Percentiles rank a stretch among this genome's conserved stretches.
phyloP scores from a whole-genome alignment of 2,888 invertebrate species.

The Trissoscelio sp. region DNA sequence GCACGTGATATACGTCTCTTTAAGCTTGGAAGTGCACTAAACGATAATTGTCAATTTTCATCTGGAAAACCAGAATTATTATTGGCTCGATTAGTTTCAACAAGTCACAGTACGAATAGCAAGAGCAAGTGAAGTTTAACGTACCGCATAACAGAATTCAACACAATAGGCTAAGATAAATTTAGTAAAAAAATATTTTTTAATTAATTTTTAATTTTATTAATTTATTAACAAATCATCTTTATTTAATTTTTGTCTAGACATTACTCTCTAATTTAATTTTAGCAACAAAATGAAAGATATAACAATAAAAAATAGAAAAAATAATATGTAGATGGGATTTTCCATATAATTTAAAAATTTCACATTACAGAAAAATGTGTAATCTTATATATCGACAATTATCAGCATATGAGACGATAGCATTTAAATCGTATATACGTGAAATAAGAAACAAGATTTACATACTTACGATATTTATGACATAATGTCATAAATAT shows the following conservation, averaged over 20 bases:
- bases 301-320: too few relatives aligned
- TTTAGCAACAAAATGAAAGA: too few relatives aligned
- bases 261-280: too few relatives aligned
- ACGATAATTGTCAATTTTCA: slow-evolving; percentile 74
- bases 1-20: neutral
- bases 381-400: too few relatives aligned
- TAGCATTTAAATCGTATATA: slow-evolving; percentile 1
- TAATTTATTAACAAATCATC: too few relatives aligned
- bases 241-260: too few relatives aligned
- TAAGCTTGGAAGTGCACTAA: slow-evolving; percentile 68
- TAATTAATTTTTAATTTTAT: too few relatives aligned
- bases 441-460: slow-evolving; percentile 29
- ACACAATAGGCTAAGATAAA: neutral
- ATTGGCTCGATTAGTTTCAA: slow-evolving; percentile 78
- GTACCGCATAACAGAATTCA: slow-evolving; percentile 34
- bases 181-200: neutral
- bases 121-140: slow-evolving; percentile 63
- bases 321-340: too few relatives aligned
- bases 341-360: too few relatives aligned
- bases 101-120: slow-evolving; percentile 74
- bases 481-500: slow-evolving; percentile 43
- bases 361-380: too few relatives aligned
- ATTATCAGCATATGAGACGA: too few relatives aligned
- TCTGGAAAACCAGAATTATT: slow-evolving; percentile 70
- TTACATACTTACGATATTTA: slow-evolving; percentile 37